A percentile compares a stretch with the other conserved stretches of the same genome.
These are phyloP conservation scores for Phylloscopus trochiloides DNA, from an alignment of 2,113 vertebrate species.

Conservation along the genomic window DNA sequence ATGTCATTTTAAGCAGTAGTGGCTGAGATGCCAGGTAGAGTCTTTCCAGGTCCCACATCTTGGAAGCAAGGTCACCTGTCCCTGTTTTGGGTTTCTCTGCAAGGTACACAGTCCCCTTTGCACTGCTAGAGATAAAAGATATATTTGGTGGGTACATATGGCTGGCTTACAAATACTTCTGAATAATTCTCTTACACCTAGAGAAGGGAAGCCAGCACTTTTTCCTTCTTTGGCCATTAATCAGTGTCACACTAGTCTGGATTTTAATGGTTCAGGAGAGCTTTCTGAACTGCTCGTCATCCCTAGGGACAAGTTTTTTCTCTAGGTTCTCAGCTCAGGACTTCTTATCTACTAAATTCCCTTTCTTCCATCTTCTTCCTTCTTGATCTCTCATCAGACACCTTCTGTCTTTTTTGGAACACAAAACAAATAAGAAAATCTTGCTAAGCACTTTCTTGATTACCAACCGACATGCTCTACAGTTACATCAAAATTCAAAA, in stretches of 20 bases:
- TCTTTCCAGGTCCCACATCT: not conserved
- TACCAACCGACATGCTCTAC: not conserved
- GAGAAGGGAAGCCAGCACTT: not conserved
- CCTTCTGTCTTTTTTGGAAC: not conserved
- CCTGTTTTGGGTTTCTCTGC: not conserved
- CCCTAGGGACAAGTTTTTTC: not conserved
- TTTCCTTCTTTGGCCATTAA: not conserved
- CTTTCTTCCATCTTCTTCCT: not conserved
- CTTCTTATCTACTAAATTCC: not conserved
- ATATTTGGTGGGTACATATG: not conserved
- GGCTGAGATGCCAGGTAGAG: not conserved
- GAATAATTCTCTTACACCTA: not conserved
- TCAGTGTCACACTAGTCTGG: fast-evolving
- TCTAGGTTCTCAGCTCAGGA: not conserved
- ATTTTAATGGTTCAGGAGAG: not conserved
- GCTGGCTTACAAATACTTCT: not conserved
- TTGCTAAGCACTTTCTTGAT: not conserved
- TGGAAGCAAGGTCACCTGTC: not conserved
- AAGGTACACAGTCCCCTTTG: not conserved
- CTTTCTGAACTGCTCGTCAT: not conserved
- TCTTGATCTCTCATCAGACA: not conserved
- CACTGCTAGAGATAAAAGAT: not conserved
- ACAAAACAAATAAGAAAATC: not conserved
- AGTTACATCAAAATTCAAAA: conserved; percentile 11
- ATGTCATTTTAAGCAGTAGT: not conserved